Conservation (phyloP, 2,888 invertebrate species). For the Machimus rusticus region DNA sequence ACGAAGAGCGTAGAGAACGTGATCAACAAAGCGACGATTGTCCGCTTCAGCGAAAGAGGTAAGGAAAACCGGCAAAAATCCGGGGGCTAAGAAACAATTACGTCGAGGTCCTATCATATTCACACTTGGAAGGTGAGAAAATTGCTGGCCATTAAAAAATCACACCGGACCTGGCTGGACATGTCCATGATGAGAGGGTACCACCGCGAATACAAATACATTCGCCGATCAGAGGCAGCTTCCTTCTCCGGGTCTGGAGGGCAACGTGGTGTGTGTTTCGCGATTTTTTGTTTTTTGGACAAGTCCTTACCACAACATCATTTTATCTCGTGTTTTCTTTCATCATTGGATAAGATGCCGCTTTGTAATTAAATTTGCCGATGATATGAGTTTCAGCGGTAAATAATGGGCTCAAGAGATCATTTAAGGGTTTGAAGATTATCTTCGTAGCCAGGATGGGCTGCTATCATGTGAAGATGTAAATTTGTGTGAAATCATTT, state of each 20-base stretch:
- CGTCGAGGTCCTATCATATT: constrained; percentile 59
- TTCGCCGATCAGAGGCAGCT: constrained; percentile 2
- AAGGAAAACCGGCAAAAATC: constrained; percentile 37
- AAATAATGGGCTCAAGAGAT: constrained; percentile 48
- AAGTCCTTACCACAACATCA: constrained; percentile 33
- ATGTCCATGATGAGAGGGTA: constrained; percentile 32
- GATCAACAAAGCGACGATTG: constrained; percentile 30
- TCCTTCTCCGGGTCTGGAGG: background rate
- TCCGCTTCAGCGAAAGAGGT: background rate
- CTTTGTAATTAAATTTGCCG: constrained; percentile 49
- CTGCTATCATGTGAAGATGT: constrained; percentile 14
- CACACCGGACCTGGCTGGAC: constrained; percentile 51
- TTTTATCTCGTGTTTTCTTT: constrained; percentile 49
- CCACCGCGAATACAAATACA: constrained; percentile 23
- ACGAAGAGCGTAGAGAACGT: background rate
- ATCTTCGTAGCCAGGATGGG: constrained; percentile 38
- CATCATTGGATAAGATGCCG: constrained; percentile 47
- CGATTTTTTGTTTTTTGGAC: background rate
- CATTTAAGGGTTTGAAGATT: constrained; percentile 47
- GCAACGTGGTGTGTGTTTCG: background rate
- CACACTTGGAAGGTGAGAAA: constrained; percentile 65
- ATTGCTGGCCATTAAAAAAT: constrained; percentile 64
- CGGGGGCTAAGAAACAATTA: constrained; percentile 49
- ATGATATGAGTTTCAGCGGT: constrained; percentile 49
- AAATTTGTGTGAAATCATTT: constrained; percentile 40